These are phyloP conservation scores for Xiphophorus birchmanni DNA, from an alignment of 2,797 vertebrate species.

Conservation along the genomic window DNA sequence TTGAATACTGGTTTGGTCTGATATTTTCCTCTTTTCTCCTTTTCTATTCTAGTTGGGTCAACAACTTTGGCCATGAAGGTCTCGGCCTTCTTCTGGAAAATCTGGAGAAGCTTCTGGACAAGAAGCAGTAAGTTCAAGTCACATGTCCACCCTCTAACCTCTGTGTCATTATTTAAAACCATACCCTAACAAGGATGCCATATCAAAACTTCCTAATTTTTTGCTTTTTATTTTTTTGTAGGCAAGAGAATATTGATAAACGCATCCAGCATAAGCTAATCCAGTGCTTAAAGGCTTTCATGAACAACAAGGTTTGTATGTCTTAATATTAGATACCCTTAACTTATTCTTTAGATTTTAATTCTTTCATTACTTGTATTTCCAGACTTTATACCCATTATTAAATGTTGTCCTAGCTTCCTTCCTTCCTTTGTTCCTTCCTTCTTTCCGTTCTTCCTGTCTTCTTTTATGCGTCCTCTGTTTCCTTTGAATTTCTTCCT, in stretches of 20 bases:
- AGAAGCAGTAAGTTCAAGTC: slow-evolving; percentile 90
- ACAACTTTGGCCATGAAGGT: slow-evolving; percentile 98
- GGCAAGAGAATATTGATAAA: slow-evolving; percentile 96
- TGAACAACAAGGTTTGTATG: slow-evolving; percentile 97
- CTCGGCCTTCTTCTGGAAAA: slow-evolving; percentile 93
- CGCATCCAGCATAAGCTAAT: slow-evolving; percentile 98
- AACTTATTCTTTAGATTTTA: neutral
- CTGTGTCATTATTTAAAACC: neutral
- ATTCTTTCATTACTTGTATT: neutral
- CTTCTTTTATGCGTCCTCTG: neutral
- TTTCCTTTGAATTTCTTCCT: neutral
- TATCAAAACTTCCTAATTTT: neutral
- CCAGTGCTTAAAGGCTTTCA: slow-evolving; percentile 98
- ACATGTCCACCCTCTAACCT: neutral
- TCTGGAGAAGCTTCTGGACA: slow-evolving; percentile 94
- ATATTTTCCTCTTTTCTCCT: slow-evolving; percentile 16
- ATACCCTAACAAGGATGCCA: neutral
- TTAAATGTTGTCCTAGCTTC: neutral
- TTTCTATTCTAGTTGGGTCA: slow-evolving; percentile 90
- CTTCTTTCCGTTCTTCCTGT: neutral
- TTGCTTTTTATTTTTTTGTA: slow-evolving; percentile 63
- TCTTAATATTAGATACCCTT: neutral
- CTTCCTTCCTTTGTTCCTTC: neutral
- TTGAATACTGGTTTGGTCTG: slow-evolving; percentile 14
- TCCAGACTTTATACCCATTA: neutral